A percentile compares a stretch with the other conserved stretches of the same genome.
These are phyloP conservation scores for Drosophila teissieri DNA, from an alignment of 1,140 invertebrate genomes.

Conservation along the genomic window DNA sequence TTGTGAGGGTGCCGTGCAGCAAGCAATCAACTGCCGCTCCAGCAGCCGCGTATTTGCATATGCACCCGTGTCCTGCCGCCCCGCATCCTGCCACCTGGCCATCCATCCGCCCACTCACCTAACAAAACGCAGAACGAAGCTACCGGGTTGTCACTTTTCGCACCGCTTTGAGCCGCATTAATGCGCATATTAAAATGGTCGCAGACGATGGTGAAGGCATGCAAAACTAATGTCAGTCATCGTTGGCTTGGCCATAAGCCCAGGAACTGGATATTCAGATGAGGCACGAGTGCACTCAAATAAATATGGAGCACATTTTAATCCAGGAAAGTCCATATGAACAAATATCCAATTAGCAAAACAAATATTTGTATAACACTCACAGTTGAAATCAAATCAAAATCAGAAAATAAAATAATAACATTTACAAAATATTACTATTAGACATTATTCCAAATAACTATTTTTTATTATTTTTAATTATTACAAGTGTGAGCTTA, in stretches of 20 bases:
- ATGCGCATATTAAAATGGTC: conserved; percentile 76
- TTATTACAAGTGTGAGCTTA: too few relatives aligned
- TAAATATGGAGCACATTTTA: not conserved
- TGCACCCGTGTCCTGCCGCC: not conserved
- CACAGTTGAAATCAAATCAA: too few relatives aligned
- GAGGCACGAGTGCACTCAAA: not conserved
- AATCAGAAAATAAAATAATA: too few relatives aligned
- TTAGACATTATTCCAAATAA: too few relatives aligned
- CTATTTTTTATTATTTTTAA: too few relatives aligned
- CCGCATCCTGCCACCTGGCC: conserved; percentile 5
- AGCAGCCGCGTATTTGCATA: conserved; percentile 68
- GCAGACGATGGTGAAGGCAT: conserved; percentile 33
- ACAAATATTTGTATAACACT: too few relatives aligned
- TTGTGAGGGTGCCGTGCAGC: conserved; percentile 12
- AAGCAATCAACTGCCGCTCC: conserved; percentile 65
- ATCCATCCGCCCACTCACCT: conserved; percentile 3
- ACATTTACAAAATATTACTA: too few relatives aligned
- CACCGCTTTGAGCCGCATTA: conserved; percentile 75
- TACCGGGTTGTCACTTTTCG: conserved; percentile 65
- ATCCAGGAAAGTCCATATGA: not conserved
- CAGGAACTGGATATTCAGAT: conserved; percentile 52
- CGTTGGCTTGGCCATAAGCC: conserved; percentile 16
- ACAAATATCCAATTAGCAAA: not conserved
- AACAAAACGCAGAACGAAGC: conserved; percentile 9
- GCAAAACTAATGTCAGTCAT: conserved; percentile 59